Evolutionary conservation across 2,113 vertebrate species (phyloP).

Genomic region (Xiphophorus maculatus): DNA sequence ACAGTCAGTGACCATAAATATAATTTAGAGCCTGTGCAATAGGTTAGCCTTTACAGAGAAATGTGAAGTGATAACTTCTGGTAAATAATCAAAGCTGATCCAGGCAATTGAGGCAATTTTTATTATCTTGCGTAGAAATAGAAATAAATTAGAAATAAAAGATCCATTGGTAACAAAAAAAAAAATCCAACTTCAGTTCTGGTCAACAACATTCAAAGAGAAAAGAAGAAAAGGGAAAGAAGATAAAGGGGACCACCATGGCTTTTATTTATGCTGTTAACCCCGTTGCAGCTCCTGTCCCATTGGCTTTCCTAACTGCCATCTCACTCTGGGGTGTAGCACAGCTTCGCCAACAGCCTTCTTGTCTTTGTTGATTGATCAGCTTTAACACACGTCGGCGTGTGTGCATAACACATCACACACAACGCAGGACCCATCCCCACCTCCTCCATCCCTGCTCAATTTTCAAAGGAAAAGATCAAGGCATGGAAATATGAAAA

Average conservation of each 20-base stretch:
- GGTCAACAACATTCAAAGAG: constrained; percentile 69
- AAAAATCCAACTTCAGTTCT: constrained; percentile 62
- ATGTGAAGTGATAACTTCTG: constrained; percentile 58
- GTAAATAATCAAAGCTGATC: constrained; percentile 73
- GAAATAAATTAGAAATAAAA: constrained; percentile 58
- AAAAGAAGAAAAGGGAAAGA: constrained; percentile 29
- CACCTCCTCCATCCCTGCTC: constrained; percentile 33
- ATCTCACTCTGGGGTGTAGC: constrained; percentile 53
- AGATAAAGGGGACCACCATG: constrained; percentile 55
- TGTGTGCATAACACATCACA: constrained; percentile 66
- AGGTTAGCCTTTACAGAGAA: constrained; percentile 45
- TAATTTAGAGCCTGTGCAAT: constrained; percentile 11
- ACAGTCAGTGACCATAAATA: background rate
- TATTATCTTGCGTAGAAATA: constrained; percentile 53
- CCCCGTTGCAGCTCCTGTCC: constrained; percentile 55
- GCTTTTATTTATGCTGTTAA: constrained; percentile 38
- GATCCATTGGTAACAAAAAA: constrained; percentile 50
- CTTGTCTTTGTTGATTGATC: constrained; percentile 70
- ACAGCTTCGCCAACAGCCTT: constrained; percentile 56
- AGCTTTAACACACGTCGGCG: constrained; percentile 60
- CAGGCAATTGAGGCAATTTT: constrained; percentile 48
- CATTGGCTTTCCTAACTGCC: constrained; percentile 60
- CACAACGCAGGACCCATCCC: constrained; percentile 51
- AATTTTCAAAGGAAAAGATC: constrained; percentile 77
- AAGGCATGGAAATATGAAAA: constrained; percentile 80